Conservation (phyloP, 2,797 vertebrate species). For the Danio aesculapii region DNA sequence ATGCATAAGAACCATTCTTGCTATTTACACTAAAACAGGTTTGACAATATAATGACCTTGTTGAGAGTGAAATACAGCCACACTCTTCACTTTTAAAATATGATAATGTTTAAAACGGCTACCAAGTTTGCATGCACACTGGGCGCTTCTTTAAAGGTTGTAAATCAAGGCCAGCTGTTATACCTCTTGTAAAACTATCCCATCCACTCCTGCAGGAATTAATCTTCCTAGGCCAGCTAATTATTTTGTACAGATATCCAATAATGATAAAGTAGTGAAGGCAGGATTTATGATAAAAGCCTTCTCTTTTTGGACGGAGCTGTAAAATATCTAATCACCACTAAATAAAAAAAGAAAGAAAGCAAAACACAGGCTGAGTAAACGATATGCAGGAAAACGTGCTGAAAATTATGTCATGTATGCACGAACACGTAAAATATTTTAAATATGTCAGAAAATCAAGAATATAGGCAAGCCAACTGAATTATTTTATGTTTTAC, state of each 20-base stretch:
- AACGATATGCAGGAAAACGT: background rate
- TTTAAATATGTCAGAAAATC: background rate
- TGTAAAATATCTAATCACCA: slow-evolving; percentile 65
- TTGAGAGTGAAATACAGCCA: slow-evolving; percentile 41
- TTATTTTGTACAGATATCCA: slow-evolving; percentile 88
- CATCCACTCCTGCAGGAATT: slow-evolving; percentile 80
- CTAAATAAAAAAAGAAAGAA: slow-evolving; percentile 41
- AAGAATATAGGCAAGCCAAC: background rate
- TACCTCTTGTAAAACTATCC: slow-evolving; percentile 87
- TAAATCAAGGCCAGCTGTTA: slow-evolving; percentile 83
- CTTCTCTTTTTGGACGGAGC: slow-evolving; percentile 66
- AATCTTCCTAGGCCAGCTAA: slow-evolving; percentile 85
- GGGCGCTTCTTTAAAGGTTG: slow-evolving; percentile 69
- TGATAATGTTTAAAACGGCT: slow-evolving; percentile 36
- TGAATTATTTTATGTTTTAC: too few species aligned
- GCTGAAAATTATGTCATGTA: background rate
- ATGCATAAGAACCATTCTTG: slow-evolving; percentile 1
- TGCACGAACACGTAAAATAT: background rate
- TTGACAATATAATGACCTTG: slow-evolving; percentile 34
- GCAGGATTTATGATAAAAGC: slow-evolving; percentile 84
- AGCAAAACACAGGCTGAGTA: background rate
- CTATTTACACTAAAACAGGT: slow-evolving; percentile 18
- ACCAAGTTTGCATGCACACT: slow-evolving; percentile 48
- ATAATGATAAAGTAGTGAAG: slow-evolving; percentile 84
- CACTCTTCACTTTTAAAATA: slow-evolving; percentile 44